Evolutionary conservation across 2,113 vertebrate genomes (phyloP), one percentile per base, ranked within the genome.

Genomic region (Dendrocopos noguchii): DNA sequence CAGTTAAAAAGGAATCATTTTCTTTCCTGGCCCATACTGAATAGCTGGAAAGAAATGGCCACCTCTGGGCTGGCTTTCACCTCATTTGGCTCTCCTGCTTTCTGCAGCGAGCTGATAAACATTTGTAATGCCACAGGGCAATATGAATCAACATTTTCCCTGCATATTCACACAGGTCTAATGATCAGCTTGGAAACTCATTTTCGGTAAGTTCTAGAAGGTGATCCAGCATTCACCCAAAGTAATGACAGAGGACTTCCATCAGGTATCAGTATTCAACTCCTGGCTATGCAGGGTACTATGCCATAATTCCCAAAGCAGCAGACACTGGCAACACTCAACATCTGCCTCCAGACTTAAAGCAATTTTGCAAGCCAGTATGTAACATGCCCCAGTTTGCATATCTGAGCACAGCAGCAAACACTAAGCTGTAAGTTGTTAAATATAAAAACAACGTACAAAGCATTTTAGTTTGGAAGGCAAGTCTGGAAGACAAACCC

Each of bases 11-110:
- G 16, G 16, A 12, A 87, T 42, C 6, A 6, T 60, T 61, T 94
- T 79, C 61, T 88, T 85, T 94, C 87, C 91, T 93, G 90, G 86
- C 59, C 16, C 21, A 27, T 15, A 65, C 14, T 76, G 44, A 94
- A 91, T 31, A 91, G 57, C 0, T 91, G 74, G 83, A 92, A 94
- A 94, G 60, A 75, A 89, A 42, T 1, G 6, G 14, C 31, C 74
- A 84, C 34, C 47, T 66, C 87, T 87, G 87, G 75, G 87, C 66
- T 24, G 34, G 68, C 22, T 57, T 71, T 83, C 33, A 27, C 44
- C 31, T 71, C 50, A 27, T 31, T 67, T 82, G 42, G 63, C 22
- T 22, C 17, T 83, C 1, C 0, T 33, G 9, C 18, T 33, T 87
- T 87, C 47, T 73, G 28, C 31, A 71, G 42, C 18, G 52, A 87